Base-by-base conservation (phyloP, 2,888 invertebrate genomes). In the Scaptomyza polygonia region DNA sequence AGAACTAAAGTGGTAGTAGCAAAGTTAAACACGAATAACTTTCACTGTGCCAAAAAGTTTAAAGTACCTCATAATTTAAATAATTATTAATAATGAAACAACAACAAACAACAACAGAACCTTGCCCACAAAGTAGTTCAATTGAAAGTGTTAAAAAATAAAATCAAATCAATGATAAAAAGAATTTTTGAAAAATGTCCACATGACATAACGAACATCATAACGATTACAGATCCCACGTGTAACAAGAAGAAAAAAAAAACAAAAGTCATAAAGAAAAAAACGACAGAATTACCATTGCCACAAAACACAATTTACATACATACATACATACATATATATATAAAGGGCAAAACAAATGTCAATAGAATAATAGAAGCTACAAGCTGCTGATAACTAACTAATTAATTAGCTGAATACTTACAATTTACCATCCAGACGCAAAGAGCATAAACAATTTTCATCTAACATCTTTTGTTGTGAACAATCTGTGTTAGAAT, bases 41-140 rank as follows among this genome's bases (percentile, higher is more conserved):
- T 94, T 94, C 94, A 94, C 94, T 95, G 95, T 95, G 95, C 95
- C 95, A 95, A 95, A 92, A 95, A 85, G 85, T 95, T 93, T 90
- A 93, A 93, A 94, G 95, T 95, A 95, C 95, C 95, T 95, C 95
- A 95, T 94, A 93, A 93, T 93, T 89, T 90, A 85, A 86, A 84
- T 85, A 86, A 79, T 80, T 78, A 69, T 67, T 77, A 85, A 79
- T 71, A 69, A 67, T 65, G 59, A 47, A 56, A 53, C 40, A 55
- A 72, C 52, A 71, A 67, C 75, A 66, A 34, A n/a, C n/a, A n/a
- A n/a, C n/a, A 48, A 56, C 40, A 54, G 55, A 47, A 72, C 64
- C 61, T 62, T 62, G 69, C 62, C 72, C 71, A 73, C 57, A 74
- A 48, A 66, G 45, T 62, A 27, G 61, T 52, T 51, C 29, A 61